Evolutionary conservation across 2,113 vertebrate species (phyloP), one percentile per base, ranked within the genome.

Genomic region (Epinephelus moara): DNA sequence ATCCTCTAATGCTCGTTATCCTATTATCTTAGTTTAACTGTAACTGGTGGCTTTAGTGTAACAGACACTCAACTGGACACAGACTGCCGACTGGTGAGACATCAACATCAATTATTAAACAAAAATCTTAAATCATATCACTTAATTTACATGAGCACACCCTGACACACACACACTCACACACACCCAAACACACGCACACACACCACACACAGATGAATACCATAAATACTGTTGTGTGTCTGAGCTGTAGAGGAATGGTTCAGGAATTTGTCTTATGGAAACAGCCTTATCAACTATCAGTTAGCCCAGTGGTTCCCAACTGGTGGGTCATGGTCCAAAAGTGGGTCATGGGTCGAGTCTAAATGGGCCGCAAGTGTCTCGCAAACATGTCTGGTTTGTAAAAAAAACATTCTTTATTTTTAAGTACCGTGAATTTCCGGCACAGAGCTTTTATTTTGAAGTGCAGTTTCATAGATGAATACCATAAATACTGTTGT

Each of bases 61-160:
- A 88, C 42, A 80, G 59, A 92, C 75, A 85, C 82, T 84, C 70
- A 40, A 68, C 75, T 79, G 80, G 80, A 88, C 69, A 81, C 61
- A 63, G 53, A 81, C 67, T 67, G 40, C 19, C 30, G 81, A 77
- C 66, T 33, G 55, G 37, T 70, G 80, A 84, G 89, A 71, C 79
- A 81, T 77, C 25, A 47, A 79, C 75, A 85, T 75, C 60, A 63
- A 86, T 61, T 66, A 70, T 70, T 42, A 66, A 80, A 74, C 70
- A 14, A 49, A 53, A 88, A 90, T 23, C 6, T 18, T 5, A 80
- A 91, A 76, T 86, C 0, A 88, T 72, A 85, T 63, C 17, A 72
- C 56, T 67, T 70, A 56, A 81, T 15, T 33, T 56, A 72, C 66
- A 75, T 63, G 60, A 59, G 56, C 52, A 78, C 56, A 55, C 27